A percentile compares a stretch with the other conserved stretches of the same genome.
Conservation (phyloP, 2,888 invertebrate genomes). For the Subacronicta megacephala region DNA sequence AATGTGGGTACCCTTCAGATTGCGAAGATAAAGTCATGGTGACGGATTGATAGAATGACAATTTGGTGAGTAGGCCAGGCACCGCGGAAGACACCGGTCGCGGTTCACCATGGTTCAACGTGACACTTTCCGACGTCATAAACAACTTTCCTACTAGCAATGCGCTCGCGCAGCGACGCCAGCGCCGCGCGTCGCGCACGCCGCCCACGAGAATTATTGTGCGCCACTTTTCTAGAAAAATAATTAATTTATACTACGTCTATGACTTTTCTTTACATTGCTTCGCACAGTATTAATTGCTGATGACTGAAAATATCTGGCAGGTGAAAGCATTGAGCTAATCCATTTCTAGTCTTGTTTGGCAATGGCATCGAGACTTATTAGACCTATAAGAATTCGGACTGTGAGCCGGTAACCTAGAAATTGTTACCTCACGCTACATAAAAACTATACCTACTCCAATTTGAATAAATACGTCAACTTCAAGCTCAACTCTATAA, state of each 20-base stretch:
- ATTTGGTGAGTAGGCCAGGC: constrained; percentile 87
- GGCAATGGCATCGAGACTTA: constrained; percentile 33
- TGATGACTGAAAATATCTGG: constrained; percentile 55
- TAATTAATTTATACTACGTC: constrained; percentile 75
- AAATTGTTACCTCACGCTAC: constrained; percentile 44
- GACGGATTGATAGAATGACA: constrained; percentile 88
- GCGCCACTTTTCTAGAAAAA: constrained; percentile 83
- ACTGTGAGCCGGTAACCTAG: constrained; percentile 45
- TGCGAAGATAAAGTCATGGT: constrained; percentile 82
- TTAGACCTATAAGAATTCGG: constrained; percentile 41
- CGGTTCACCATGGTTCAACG: constrained; percentile 89
- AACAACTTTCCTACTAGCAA: constrained; percentile 89
- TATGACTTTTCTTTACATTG: constrained; percentile 75
- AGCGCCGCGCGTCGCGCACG: constrained; percentile 73
- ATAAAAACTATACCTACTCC: constrained; percentile 20
- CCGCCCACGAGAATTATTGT: constrained; percentile 69
- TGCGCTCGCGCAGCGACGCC: constrained; percentile 73
- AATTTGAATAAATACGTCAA: constrained; percentile 33
- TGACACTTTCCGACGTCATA: constrained; percentile 89
- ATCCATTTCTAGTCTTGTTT: constrained; percentile 31
- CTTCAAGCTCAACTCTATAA: constrained; percentile 17
- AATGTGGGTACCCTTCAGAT: constrained; percentile 75
- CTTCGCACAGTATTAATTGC: constrained; percentile 62
- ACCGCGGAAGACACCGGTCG: constrained; percentile 82
- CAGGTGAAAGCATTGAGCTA: constrained; percentile 31